These are phyloP conservation scores for Lepidochitona cinerea DNA, from an alignment of 2,888 invertebrate species.

Conservation along the genomic window DNA sequence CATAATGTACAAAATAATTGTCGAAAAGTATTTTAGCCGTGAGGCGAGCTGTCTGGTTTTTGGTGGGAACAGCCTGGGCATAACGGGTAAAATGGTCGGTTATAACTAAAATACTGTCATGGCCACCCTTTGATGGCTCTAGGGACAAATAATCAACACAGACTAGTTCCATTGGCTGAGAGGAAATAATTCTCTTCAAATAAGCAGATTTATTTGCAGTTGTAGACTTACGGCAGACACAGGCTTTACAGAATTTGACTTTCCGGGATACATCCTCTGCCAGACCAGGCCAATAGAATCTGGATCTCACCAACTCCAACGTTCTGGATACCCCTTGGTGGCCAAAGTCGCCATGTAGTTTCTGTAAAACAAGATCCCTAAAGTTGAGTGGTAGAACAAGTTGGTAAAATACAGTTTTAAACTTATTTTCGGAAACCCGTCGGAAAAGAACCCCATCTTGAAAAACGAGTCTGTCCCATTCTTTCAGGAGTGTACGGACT, in stretches of 20 bases:
- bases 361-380: not conserved
- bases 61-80: not conserved
- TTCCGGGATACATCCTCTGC: not conserved
- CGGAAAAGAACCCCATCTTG: not conserved
- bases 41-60: not conserved
- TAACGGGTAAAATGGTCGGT: not conserved
- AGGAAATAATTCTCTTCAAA: not conserved
- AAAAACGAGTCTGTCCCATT: not conserved
- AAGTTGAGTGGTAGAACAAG: not conserved
- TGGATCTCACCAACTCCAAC: constrained; percentile 8
- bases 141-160: not conserved
- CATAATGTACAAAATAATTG: not conserved
- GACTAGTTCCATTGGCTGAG: not conserved
- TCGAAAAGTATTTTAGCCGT: not conserved
- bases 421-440: no score
- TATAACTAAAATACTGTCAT: not conserved
- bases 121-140: not conserved
- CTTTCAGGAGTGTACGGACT: no score
- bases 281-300: constrained; percentile 21
- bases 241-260: not conserved
- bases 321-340: constrained; percentile 13
- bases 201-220: not conserved
- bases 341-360: constrained; percentile 13
- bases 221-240: not conserved
- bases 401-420: not conserved